These are phyloP conservation scores for Stenolophus ochropezus DNA, from an alignment of 2,888 invertebrate genomes.

Conservation along the genomic window DNA sequence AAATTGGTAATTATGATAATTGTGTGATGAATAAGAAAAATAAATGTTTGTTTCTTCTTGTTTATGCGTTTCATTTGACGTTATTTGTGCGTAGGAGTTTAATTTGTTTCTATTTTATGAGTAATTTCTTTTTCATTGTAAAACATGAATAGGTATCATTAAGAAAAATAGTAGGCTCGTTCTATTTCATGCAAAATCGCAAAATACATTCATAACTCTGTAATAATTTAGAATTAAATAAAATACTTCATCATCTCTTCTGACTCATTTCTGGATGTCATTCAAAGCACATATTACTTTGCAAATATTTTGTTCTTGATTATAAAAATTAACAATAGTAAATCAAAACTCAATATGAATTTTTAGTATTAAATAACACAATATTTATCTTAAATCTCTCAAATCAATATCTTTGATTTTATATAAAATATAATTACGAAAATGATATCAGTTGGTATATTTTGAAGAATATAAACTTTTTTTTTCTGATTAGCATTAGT, in stretches of 20 bases:
- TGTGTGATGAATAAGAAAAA: constrained; percentile 24
- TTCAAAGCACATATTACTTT: not conserved
- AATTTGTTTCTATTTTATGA: constrained; percentile 29
- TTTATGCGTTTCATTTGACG: constrained; percentile 10
- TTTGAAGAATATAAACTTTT: no score
- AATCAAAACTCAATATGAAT: no score
- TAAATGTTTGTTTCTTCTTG: constrained; percentile 9
- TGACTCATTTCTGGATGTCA: not conserved
- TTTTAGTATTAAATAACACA: no score
- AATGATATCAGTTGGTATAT: no score
- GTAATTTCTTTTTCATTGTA: constrained; percentile 34
- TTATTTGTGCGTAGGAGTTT: constrained; percentile 12
- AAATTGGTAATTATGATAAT: constrained; percentile 34
- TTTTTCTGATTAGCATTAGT: no score
- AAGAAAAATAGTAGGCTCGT: constrained; percentile 31
- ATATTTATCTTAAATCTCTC: no score
- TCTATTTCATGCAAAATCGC: constrained; percentile 2
- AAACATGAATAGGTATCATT: constrained; percentile 26
- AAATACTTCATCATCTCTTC: not conserved
- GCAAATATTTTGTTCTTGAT: not conserved
- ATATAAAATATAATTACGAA: no score
- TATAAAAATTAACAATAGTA: no score
- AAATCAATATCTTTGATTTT: no score
- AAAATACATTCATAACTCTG: constrained; percentile 2
- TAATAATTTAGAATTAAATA: constrained; percentile 7